Conservation (phyloP, 2,888 invertebrate genomes). For the Pelosia muscerda region DNA sequence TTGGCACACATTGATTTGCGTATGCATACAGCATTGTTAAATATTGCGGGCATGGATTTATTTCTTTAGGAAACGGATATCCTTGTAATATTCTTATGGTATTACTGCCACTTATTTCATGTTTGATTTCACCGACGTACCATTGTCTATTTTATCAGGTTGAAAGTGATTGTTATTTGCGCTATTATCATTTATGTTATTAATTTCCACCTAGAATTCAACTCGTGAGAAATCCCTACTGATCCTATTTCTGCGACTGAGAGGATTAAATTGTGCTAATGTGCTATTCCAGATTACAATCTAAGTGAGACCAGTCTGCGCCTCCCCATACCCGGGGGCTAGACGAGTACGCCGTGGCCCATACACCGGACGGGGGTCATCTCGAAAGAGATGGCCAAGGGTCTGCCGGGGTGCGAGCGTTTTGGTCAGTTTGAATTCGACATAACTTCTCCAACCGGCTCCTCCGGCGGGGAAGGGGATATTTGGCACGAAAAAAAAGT, state of each 20-base stretch:
- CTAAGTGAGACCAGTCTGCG: no score
- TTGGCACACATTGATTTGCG: conserved; percentile 29
- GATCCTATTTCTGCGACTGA: not conserved
- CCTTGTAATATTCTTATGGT: conserved; percentile 21
- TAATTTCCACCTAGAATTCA: not conserved
- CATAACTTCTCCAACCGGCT: no score
- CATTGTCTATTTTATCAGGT: not conserved
- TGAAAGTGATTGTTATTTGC: not conserved
- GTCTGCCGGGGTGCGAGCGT: no score
- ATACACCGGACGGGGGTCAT: no score
- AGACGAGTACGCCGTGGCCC: no score
- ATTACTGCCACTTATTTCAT: not conserved
- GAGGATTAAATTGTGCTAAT: not conserved
- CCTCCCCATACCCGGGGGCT: no score
- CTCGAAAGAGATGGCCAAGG: no score
- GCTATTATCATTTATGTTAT: not conserved
- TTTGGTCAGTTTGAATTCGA: no score
- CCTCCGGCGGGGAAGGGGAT: no score
- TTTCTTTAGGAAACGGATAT: conserved; percentile 50
- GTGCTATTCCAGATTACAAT: not conserved
- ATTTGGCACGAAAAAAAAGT: no score
- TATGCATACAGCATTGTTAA: conserved; percentile 28
- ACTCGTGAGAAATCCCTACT: not conserved
- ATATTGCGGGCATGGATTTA: conserved; percentile 37
- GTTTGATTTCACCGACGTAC: conserved; percentile 12